phyloP scores from a whole-genome alignment of 2,113 vertebrate genomes.

The Trichechus manatus region DNA sequence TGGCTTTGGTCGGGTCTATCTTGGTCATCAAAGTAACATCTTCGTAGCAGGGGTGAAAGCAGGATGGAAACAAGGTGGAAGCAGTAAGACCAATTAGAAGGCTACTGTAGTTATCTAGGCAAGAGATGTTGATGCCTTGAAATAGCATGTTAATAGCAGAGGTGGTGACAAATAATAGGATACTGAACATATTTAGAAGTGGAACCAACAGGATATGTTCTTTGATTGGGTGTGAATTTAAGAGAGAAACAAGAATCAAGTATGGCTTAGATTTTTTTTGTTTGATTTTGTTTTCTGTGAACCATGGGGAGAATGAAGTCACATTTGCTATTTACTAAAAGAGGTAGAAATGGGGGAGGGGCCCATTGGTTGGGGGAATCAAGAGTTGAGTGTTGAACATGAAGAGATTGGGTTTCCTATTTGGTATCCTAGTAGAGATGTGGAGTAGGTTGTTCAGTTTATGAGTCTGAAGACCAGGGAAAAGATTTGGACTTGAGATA shows the following conservation, averaged over 20 bases:
- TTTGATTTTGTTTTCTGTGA: neutral
- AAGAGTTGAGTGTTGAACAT: neutral
- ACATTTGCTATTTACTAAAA: neutral
- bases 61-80: neutral
- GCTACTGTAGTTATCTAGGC: neutral
- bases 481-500: neutral
- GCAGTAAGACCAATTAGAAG: neutral
- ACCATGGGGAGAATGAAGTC: neutral
- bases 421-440: too few species aligned
- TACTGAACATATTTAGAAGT: neutral
- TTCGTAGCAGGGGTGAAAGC: neutral
- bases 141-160: neutral
- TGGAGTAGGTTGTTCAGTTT: neutral
- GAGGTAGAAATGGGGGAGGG: neutral
- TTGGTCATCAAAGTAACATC: too few species aligned
- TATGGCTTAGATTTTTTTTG: neutral
- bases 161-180: neutral
- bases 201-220: neutral
- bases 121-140: neutral
- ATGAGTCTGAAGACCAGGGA: neutral
- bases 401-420: neutral
- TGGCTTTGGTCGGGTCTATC: too few species aligned
- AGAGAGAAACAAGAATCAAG: neutral
- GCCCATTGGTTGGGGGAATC: neutral
- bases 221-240: neutral